A percentile compares a stretch with the other conserved stretches of the same genome.
Conservation (phyloP, 2,113 vertebrate genomes). For the Anhinga rufa region DNA sequence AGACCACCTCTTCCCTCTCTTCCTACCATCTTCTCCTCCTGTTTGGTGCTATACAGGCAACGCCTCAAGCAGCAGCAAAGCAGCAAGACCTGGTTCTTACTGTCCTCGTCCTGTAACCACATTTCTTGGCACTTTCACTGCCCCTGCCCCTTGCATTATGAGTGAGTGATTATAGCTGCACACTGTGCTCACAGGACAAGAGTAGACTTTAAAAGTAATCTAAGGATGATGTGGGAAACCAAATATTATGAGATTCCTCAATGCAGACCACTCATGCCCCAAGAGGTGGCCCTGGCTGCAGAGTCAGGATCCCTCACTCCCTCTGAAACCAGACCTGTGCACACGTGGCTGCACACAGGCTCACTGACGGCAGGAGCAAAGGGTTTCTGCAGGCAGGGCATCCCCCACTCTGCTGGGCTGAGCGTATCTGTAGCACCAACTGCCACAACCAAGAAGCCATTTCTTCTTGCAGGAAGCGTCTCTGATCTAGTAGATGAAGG, state of each 20-base stretch:
- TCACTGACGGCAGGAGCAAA: background rate
- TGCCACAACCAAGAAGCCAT: background rate
- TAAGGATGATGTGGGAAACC: background rate
- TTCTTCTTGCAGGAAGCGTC: background rate
- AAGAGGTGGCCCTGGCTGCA: background rate
- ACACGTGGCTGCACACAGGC: background rate
- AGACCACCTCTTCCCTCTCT: background rate
- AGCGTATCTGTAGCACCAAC: background rate
- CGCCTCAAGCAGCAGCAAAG: background rate
- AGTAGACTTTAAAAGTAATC: background rate
- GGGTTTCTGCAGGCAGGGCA: background rate
- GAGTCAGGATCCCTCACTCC: background rate
- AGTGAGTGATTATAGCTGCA: background rate
- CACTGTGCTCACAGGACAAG: background rate
- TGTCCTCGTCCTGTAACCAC: background rate
- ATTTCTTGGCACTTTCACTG: background rate
- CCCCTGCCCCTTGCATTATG: no score
- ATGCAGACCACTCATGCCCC: background rate
- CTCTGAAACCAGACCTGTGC: background rate
- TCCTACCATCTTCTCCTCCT: background rate
- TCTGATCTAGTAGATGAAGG: background rate
- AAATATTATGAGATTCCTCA: background rate
- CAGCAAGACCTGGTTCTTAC: background rate
- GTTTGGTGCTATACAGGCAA: background rate
- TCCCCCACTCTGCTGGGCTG: background rate